Evolutionary conservation across 2,888 invertebrate genomes (phyloP).

Genomic region (Tupiocoris notatus): DNA sequence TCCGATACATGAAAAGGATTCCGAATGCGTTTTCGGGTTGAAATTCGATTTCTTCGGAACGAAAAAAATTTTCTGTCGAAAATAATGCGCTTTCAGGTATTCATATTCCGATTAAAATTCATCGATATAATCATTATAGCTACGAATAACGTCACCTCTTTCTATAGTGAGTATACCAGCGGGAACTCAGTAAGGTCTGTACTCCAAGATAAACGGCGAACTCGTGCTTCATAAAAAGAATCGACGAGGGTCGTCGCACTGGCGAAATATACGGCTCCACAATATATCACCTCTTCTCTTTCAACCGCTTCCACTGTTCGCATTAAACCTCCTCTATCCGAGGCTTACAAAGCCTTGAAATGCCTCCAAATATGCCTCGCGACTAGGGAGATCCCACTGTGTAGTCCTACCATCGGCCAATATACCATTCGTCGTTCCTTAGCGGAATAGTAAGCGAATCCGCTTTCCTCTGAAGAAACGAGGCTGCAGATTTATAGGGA

Average conservation of each 20-base stretch:
- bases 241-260: neutral
- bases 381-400: neutral
- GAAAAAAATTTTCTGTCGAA: too few relatives aligned
- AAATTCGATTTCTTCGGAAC: too few relatives aligned
- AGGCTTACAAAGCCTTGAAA: neutral
- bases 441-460: conserved; percentile 9
- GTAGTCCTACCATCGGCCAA: neutral
- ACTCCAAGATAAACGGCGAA: too few relatives aligned
- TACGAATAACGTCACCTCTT: too few relatives aligned
- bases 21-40: too few relatives aligned
- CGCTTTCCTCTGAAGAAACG: neutral
- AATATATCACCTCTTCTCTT: conserved; percentile 20
- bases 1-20: too few relatives aligned
- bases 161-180: too few relatives aligned
- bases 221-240: too few relatives aligned
- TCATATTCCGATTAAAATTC: too few relatives aligned
- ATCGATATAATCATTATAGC: too few relatives aligned
- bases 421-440: neutral
- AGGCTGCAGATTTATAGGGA: conserved; percentile 22
- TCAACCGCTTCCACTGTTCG: neutral
- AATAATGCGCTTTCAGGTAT: too few relatives aligned
- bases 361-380: conserved; percentile 31
- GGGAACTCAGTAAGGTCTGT: too few relatives aligned
- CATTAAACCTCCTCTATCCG: neutral
- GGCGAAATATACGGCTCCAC: conserved; percentile 13